Evolutionary conservation across 2,797 vertebrate genomes (phyloP), one percentile per base, ranked within the genome.

Genomic region (Danio tinwini): DNA sequence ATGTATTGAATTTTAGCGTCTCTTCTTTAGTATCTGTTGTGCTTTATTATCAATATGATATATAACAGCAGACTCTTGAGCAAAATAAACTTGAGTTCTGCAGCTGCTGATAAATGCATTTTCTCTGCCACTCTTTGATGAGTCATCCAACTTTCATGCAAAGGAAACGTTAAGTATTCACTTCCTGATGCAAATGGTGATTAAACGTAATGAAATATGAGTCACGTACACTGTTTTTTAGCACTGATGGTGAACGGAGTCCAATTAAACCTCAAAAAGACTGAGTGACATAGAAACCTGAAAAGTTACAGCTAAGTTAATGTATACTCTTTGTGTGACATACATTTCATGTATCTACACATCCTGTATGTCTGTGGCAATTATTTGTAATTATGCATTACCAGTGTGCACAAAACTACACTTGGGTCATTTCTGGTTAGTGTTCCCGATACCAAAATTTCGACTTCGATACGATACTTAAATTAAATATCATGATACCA

Each of bases 121-220:
- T 50, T 63, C 69, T 74, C 55, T 44, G 29, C 2, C 62, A 56
- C 29, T 67, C 55, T 80, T 73, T 74, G 70, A 53, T 74, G 81
- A 88, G 45, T 84, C 82, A 83, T 81, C 45, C 16, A 78, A 70
- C 44, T 47, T 63, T 82, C 72, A 80, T 67, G 17, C 70, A 74
- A 78, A 87, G 83, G 81, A 88, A 89, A 82, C 63, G 81, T 82
- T 83, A 84, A 88, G 59, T 61, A 85, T 85, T 73, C 78, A 81
- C 78, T 87, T 87, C 85, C 86, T 85, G 84, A 80, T 79, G 67
- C 61, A 55, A 81, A 52, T 2, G 56, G 17, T 5, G 70, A 84
- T 85, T 81, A 79, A 69, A 50, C 4, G 9, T 59, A 50, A 82
- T 73, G 21, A 62, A 62, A 63, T 62, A 80, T 82, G 59, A 85